Evolutionary conservation across 1,140 invertebrate species (phyloP).

Genomic region (Sitobion miscanthi): DNA sequence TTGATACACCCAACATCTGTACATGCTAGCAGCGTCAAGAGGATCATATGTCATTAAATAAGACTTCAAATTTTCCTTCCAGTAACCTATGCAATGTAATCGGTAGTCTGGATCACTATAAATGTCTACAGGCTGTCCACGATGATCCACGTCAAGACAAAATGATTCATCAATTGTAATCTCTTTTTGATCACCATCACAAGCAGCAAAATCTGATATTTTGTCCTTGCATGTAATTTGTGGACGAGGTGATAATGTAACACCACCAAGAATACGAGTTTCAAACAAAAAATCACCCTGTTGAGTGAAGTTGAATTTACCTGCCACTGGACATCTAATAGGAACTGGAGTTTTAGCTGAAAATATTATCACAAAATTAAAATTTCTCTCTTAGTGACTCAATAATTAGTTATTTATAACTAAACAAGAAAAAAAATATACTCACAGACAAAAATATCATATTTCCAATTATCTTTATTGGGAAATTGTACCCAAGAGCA

Average conservation of each 20-base stretch:
- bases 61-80: slow-evolving; percentile 97
- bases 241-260: slow-evolving; percentile 89
- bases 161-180: slow-evolving; percentile 93
- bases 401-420: neutral
- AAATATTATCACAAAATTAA: slow-evolving; percentile 59
- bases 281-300: slow-evolving; percentile 85
- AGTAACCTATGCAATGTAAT: slow-evolving; percentile 96
- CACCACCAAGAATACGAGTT: slow-evolving; percentile 91
- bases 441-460: slow-evolving; percentile 80
- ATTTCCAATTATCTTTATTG: slow-evolving; percentile 85
- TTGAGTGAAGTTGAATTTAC: slow-evolving; percentile 94
- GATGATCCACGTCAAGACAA: slow-evolving; percentile 93
- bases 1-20: slow-evolving; percentile 97
- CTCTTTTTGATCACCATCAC: slow-evolving; percentile 91
- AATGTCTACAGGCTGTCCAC: slow-evolving; percentile 90
- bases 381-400: neutral
- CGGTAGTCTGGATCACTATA: slow-evolving; percentile 96
- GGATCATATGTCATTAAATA: slow-evolving; percentile 97
- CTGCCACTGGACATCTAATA: slow-evolving; percentile 92
- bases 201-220: slow-evolving; percentile 93
- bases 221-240: slow-evolving; percentile 92
- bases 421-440: slow-evolving; percentile 51
- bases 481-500: slow-evolving; percentile 93
- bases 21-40: slow-evolving; percentile 93
- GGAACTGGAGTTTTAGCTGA: slow-evolving; percentile 88